A percentile compares a stretch with the other conserved stretches of the same genome.
phyloP scores from a whole-genome alignment of 92 coral and sea anemone species.

The Phenganax marumi region DNA sequence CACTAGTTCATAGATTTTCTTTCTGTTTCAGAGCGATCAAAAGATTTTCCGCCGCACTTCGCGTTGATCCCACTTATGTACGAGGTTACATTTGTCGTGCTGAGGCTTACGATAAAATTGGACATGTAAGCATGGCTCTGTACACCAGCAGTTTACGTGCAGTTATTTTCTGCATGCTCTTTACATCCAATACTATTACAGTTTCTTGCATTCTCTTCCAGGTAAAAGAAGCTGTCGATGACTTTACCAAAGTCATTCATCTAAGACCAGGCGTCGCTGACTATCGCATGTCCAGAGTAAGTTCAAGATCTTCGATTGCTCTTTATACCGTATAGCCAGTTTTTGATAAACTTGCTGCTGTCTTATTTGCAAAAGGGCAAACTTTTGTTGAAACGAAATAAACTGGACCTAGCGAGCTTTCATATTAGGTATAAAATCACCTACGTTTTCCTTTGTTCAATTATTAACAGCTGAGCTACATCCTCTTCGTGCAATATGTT shows the following conservation, averaged over 20 bases:
- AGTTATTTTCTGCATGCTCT: neutral
- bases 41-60: conserved; percentile 84
- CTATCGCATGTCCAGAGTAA: conserved; percentile 94
- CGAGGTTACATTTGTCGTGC: conserved; percentile 98
- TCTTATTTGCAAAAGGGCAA: conserved; percentile 61
- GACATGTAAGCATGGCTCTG: conserved; percentile 65
- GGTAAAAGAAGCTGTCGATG: conserved; percentile 90
- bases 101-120: conserved; percentile 81
- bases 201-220: conserved; percentile 22
- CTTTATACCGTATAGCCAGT: neutral
- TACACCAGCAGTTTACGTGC: neutral
- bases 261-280: conserved; percentile 85
- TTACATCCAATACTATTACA: neutral
- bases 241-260: conserved; percentile 90
- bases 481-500: neutral
- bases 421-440: conserved; percentile 89
- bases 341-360: neutral
- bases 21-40: conserved; percentile 71
- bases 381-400: conserved; percentile 81
- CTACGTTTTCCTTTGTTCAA: neutral
- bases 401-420: conserved; percentile 92
- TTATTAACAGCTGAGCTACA: neutral
- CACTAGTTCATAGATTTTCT: neutral
- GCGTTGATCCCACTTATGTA: conserved; percentile 89
- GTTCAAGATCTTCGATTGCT: neutral